These are phyloP conservation scores for Neodiprion pinetum DNA, from an alignment of 1,140 invertebrate species.

Conservation along the genomic window DNA sequence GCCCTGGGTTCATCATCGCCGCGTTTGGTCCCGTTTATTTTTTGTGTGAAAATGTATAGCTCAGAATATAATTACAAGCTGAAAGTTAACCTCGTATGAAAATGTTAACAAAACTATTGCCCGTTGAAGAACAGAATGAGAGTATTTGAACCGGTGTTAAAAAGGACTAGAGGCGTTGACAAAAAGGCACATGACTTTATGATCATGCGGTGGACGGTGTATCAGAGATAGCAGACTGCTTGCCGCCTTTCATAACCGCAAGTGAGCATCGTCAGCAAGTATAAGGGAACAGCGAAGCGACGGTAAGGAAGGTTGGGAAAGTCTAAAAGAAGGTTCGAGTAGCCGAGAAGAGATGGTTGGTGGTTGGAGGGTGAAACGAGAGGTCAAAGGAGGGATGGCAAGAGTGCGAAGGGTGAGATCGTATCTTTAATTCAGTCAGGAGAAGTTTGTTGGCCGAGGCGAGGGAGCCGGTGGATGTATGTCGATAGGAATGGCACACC, in stretches of 20 bases:
- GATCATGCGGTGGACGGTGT: no score
- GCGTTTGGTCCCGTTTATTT: no score
- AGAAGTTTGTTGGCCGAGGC: neutral
- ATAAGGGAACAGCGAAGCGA: neutral
- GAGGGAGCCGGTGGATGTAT: neutral
- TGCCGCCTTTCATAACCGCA: neutral
- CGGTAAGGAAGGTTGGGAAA: neutral
- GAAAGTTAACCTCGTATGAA: no score
- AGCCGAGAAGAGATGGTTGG: neutral
- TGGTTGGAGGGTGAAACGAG: neutral
- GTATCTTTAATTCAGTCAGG: slow-evolving; percentile 5
- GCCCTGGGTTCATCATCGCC: no score
- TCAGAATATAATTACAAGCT: no score
- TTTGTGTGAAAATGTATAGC: no score
- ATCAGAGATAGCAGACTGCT: neutral
- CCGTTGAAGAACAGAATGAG: no score
- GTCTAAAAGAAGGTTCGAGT: neutral
- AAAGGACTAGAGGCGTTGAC: no score
- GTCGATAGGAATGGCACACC: slow-evolving; percentile 1
- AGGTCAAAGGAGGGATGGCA: neutral
- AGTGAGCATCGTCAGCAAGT: slow-evolving; percentile 4
- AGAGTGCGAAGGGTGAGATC: slow-evolving; percentile 6
- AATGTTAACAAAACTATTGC: no score
- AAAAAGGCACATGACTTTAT: no score
- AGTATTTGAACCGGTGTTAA: no score